phyloP scores from a whole-genome alignment of 2,113 vertebrate genomes.

The Poecile atricapillus region DNA sequence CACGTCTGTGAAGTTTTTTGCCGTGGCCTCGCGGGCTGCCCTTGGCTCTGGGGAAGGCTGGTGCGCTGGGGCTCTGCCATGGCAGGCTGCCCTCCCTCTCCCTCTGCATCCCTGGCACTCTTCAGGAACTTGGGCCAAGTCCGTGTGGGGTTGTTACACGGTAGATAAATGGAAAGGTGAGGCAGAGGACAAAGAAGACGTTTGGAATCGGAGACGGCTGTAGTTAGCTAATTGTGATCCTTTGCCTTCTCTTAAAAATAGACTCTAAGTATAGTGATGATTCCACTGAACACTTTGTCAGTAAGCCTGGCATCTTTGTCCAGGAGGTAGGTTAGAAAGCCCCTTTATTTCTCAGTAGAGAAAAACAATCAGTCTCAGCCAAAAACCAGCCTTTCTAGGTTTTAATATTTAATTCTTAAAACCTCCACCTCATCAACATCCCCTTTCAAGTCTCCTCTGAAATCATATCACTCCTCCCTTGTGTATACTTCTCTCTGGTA shows the following conservation, averaged over 20 bases:
- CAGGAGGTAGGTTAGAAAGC: not conserved
- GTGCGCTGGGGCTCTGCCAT: rapidly evolving
- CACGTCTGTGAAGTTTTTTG: rapidly evolving
- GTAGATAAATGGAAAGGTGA: constrained; percentile 29
- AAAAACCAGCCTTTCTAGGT: not conserved
- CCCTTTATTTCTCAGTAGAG: not conserved
- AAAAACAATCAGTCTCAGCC: not conserved
- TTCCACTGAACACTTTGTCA: not conserved
- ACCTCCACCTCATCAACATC: constrained; percentile 47
- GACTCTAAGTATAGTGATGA: constrained; percentile 23
- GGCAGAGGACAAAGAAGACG: constrained; percentile 40
- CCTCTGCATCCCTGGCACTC: not conserved
- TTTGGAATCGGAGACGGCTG: constrained; percentile 40
- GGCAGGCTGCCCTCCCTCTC: not conserved
- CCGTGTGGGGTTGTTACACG: not conserved
- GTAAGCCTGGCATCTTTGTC: not conserved
- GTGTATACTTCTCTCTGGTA: constrained; percentile 13
- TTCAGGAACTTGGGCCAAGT: not conserved
- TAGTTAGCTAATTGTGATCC: constrained; percentile 26
- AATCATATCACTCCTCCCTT: constrained; percentile 36
- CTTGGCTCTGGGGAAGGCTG: not conserved
- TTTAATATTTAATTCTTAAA: constrained; percentile 67
- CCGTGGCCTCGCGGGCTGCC: not conserved
- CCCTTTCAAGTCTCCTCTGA: constrained; percentile 43
- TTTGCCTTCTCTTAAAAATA: constrained; percentile 55